Percentiles rank a stretch among this genome's conserved stretches.
These are phyloP conservation scores for Patella caerulea DNA, from an alignment of 2,888 invertebrate genomes.

Conservation along the genomic window DNA sequence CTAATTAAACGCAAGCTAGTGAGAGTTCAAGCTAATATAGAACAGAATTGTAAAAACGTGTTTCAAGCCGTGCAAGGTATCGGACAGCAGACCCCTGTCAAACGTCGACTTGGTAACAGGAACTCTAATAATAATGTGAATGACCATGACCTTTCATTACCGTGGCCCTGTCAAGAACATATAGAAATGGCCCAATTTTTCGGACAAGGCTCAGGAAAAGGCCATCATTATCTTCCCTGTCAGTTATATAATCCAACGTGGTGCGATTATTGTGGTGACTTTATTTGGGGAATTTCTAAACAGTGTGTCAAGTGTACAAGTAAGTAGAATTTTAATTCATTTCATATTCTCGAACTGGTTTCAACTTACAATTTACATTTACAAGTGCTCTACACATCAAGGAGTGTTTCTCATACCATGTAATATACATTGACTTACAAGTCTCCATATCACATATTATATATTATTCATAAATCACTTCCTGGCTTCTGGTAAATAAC, in stretches of 20 bases:
- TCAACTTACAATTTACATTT: too few relatives aligned
- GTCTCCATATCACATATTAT: too few relatives aligned
- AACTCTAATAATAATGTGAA: conserved; percentile 2
- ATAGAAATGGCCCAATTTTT: conserved; percentile 64
- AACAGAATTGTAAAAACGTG: conserved; percentile 38
- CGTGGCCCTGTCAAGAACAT: conserved; percentile 39
- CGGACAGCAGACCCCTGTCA: neutral
- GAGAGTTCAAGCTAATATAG: conserved; percentile 39
- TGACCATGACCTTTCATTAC: conserved; percentile 22
- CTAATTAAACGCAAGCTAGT: conserved; percentile 46
- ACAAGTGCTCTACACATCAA: too few relatives aligned
- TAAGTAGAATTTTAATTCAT: conserved; percentile 56
- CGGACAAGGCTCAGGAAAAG: conserved; percentile 41
- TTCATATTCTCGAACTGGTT: neutral
- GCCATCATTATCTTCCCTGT: conserved; percentile 58
- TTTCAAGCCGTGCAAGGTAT: conserved; percentile 30
- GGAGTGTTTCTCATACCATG: too few relatives aligned
- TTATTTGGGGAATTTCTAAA: conserved; percentile 73
- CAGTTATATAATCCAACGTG: conserved; percentile 71
- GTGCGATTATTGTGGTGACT: conserved; percentile 75
- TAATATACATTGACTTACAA: too few relatives aligned
- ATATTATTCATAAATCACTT: too few relatives aligned
- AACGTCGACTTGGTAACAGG: conserved; percentile 1
- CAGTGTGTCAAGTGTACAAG: conserved; percentile 72
- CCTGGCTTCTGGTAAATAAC: too few relatives aligned